These are phyloP conservation scores for Tachina grossa DNA, from an alignment of 2,888 invertebrate genomes.

Conservation along the genomic window DNA sequence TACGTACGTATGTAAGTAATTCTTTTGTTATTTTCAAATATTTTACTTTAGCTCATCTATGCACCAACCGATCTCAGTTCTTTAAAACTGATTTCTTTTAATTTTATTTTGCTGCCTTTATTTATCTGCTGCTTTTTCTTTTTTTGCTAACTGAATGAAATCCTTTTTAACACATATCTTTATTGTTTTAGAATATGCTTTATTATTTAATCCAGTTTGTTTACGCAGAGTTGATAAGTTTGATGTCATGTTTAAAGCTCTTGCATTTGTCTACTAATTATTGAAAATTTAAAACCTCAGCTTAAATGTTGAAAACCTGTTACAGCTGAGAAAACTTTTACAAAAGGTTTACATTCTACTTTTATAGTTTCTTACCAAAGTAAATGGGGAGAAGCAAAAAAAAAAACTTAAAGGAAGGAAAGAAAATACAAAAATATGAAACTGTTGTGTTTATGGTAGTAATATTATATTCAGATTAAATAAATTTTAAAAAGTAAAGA, in stretches of 20 bases:
- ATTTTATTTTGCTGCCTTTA: neutral
- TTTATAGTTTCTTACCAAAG: constrained; percentile 68
- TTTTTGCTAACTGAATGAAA: constrained; percentile 19
- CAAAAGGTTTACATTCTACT: constrained; percentile 72
- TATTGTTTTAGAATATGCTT: constrained; percentile 28
- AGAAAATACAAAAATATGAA: constrained; percentile 17
- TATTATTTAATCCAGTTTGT: neutral
- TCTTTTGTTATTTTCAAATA: constrained; percentile 49
- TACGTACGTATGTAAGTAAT: neutral
- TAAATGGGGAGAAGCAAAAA: neutral
- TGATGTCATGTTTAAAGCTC: constrained; percentile 66
- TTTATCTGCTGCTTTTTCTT: neutral
- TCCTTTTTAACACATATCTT: constrained; percentile 12
- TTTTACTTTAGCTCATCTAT: constrained; percentile 72
- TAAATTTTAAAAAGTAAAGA: constrained; percentile 22
- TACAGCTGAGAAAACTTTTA: constrained; percentile 75
- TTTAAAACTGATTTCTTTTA: constrained; percentile 70
- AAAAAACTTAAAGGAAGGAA: constrained; percentile 3
- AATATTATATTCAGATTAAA: constrained; percentile 55
- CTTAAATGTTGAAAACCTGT: constrained; percentile 75
- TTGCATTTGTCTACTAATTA: constrained; percentile 69
- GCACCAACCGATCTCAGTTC: constrained; percentile 75
- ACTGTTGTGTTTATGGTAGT: constrained; percentile 21
- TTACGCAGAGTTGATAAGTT: constrained; percentile 12
- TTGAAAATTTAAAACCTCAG: constrained; percentile 71